These are phyloP conservation scores for Stenchaetothrips biformis DNA, from an alignment of 2,888 invertebrate genomes.

Conservation along the genomic window DNA sequence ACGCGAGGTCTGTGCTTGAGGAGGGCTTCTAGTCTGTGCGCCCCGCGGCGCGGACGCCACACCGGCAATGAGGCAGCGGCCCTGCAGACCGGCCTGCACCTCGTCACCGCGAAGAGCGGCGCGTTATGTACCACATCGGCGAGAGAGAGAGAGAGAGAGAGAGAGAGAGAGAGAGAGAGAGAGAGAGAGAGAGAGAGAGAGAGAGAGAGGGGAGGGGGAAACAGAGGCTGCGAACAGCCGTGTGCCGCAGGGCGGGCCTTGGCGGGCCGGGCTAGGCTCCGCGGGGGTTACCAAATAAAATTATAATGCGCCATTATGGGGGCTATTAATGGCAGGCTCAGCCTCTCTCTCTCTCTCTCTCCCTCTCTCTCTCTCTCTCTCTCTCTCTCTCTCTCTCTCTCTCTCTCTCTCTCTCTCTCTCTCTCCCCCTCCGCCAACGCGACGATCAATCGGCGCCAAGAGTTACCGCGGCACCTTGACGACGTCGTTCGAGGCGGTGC, in stretches of 20 bases:
- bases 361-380: background rate
- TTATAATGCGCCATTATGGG: constrained; percentile 22
- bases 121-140: background rate
- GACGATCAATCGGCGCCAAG: background rate
- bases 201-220: background rate
- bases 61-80: too few relatives aligned
- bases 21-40: too few relatives aligned
- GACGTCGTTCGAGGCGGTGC: too few relatives aligned
- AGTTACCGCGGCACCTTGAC: too few relatives aligned
- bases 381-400: background rate
- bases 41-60: too few relatives aligned
- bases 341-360: background rate
- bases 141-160: background rate
- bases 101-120: too few relatives aligned
- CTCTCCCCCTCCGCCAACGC: background rate
- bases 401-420: background rate
- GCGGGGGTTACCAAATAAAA: constrained; percentile 21
- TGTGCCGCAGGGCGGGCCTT: too few relatives aligned
- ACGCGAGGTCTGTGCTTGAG: too few relatives aligned
- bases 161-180: background rate
- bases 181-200: background rate
- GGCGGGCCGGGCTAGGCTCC: background rate
- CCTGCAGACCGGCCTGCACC: too few relatives aligned
- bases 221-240: too few relatives aligned
- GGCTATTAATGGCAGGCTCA: constrained; percentile 9